Evolutionary conservation across 2,797 vertebrate species (phyloP).

Genomic region (Sylvia borin): DNA sequence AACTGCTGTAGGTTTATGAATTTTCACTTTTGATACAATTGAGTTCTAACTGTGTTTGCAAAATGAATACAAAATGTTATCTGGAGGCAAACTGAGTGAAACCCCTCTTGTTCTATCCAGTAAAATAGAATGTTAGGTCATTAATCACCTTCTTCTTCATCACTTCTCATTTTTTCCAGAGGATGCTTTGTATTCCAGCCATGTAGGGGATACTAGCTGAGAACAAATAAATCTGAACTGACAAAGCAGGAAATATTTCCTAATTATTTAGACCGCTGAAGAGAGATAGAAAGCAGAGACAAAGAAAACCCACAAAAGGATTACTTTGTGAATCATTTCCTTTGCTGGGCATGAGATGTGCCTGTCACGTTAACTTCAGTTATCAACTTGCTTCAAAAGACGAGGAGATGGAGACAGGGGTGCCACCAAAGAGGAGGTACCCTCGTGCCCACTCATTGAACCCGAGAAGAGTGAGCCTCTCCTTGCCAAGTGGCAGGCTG

Average conservation of each 20-base stretch:
- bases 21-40: conserved; percentile 69
- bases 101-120: conserved; percentile 31
- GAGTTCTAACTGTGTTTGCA: conserved; percentile 60
- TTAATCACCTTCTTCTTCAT: conserved; percentile 70
- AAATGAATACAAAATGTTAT: conserved; percentile 70
- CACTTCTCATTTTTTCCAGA: conserved; percentile 8
- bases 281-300: not conserved
- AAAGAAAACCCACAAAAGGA: not conserved
- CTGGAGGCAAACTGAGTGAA: conserved; percentile 64
- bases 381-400: not conserved
- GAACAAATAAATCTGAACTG: conserved; percentile 61
- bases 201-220: not conserved
- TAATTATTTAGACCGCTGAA: conserved; percentile 36
- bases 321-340: not conserved
- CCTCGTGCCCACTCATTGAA: not conserved
- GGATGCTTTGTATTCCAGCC: conserved; percentile 42
- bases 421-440: not conserved
- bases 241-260: conserved; percentile 61
- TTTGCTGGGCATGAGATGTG: not conserved
- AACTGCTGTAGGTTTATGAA: conserved; percentile 60
- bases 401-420: not conserved
- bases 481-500: not conserved
- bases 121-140: conserved; percentile 62
- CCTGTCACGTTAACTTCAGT: not conserved
- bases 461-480: not conserved